These are phyloP conservation scores for Brachycybe producta DNA, from an alignment of 2,888 invertebrate genomes.

Conservation along the genomic window DNA sequence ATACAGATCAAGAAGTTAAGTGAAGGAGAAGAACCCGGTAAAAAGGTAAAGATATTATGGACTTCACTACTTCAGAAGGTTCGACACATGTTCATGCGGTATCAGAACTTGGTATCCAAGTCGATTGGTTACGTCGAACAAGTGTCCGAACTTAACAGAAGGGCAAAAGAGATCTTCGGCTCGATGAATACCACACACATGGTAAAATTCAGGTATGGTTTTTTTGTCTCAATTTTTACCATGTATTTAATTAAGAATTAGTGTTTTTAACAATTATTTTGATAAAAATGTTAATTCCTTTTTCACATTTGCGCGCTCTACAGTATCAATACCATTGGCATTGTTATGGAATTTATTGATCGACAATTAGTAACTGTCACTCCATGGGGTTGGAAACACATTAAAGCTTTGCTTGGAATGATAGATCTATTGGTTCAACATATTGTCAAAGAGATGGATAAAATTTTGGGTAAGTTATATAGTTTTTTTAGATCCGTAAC, in stretches of 20 bases:
- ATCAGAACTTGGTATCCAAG: background rate
- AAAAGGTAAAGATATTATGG: conserved; percentile 1
- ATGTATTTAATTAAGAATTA: too few species aligned
- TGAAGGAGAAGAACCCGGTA: background rate
- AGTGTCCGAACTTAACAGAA: background rate
- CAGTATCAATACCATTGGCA: conserved; percentile 7
- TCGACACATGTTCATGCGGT: background rate
- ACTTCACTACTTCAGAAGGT: background rate
- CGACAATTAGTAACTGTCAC: conserved; percentile 5
- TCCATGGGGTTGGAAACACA: conserved; percentile 16
- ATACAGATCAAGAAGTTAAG: background rate
- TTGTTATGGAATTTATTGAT: conserved; percentile 12
- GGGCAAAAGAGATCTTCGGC: conserved; percentile 1
- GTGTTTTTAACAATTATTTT: too few species aligned
- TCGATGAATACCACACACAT: conserved; percentile 6
- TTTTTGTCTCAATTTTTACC: background rate
- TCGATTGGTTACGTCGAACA: conserved; percentile 1
- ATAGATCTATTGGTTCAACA: conserved; percentile 10
- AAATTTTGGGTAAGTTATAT: conserved; percentile 10
- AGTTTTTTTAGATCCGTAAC: too few species aligned
- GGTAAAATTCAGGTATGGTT: conserved; percentile 12
- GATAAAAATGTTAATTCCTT: too few species aligned
- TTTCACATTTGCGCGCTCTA: too few species aligned
- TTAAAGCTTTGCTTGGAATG: conserved; percentile 10
- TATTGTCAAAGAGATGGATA: conserved; percentile 6